Percentiles rank a stretch among this genome's conserved stretches.
Evolutionary conservation across 2,797 vertebrate species (phyloP).

Genomic region (Lerista edwardsae): DNA sequence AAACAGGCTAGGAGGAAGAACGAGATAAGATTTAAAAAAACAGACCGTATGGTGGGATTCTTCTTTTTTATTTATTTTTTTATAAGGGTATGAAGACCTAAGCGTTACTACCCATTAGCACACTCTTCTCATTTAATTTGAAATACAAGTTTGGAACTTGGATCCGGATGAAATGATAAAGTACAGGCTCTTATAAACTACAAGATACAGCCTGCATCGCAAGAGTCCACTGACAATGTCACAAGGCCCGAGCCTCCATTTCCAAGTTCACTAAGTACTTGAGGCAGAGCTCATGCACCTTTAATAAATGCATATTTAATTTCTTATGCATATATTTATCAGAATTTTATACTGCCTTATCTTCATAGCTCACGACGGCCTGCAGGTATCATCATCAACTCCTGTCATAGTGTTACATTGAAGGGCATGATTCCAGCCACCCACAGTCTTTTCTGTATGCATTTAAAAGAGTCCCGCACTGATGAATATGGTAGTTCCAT

Average conservation of each 20-base stretch:
- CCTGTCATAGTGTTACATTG: background rate
- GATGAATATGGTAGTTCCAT: background rate
- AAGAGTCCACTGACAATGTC: background rate
- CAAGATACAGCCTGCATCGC: background rate
- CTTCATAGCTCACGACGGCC: no score
- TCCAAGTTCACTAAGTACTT: background rate
- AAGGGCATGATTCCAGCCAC: background rate
- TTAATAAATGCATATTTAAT: background rate
- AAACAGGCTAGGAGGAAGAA: background rate
- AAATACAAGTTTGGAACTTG: background rate
- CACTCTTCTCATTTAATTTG: background rate
- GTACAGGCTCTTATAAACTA: background rate
- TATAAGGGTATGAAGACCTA: background rate
- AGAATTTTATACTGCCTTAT: no score
- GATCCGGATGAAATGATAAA: background rate
- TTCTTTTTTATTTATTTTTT: background rate
- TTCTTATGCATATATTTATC: no score
- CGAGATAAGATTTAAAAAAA: background rate
- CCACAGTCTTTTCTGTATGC: background rate
- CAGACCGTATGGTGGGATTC: background rate
- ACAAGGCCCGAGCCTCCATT: background rate
- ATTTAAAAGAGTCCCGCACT: background rate
- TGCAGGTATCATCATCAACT: no score
- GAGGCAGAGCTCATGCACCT: background rate
- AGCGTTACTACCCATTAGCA: background rate